Base-by-base conservation (phyloP, 2,797 vertebrate genomes). In the Mionectes olivaceus region DNA sequence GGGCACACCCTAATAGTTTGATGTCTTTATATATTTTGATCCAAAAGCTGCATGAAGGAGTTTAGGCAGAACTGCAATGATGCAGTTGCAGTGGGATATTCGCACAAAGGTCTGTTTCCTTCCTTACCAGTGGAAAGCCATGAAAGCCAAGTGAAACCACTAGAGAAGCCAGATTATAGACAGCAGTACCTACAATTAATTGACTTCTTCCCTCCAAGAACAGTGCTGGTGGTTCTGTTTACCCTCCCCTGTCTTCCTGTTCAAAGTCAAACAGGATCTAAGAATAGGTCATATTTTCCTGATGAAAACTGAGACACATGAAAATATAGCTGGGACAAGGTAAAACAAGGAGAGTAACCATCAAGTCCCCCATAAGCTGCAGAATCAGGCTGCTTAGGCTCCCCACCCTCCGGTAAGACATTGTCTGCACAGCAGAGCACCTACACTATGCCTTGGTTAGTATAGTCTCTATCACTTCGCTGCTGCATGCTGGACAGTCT, bases 371-470 rank as follows among this genome's bases (percentile, higher is more conserved):
- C 0, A 0, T 19, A 24, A 61, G 14, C 5, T 35, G 4, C 7
- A 47, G 19, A 53, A 8, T 7, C 18, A 21, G 19, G 32, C 17
- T 57, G 28, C 28, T 59, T n/a, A 57, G 4, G 3, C 21, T 49
- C 16, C 11, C 25, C 1, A 1, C 7, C 19, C 8, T 52, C 7
- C 50, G 65, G 5, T 8, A 64, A 25, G 28, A 61, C 17, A 52
- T 10, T 15, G 0, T 28, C 37, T 64, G 8, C 27, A 27, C 1
- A 2, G 4, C 3, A 55, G 35, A 43, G 7, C 15, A 76, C 4
- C 32, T 13, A 9, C 15, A n/a, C 9, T 2, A 5, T 60, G 22
- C 9, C 7, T 10, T 1, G 2, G 5, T 7, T 44, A 5, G 16
- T 37, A 21, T n/a, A 53, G 9, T 6, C 16, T 70, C 25, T 74